Evolutionary conservation across 2,797 vertebrate genomes (phyloP).

Genomic region (Adrianichthys oophorus): DNA sequence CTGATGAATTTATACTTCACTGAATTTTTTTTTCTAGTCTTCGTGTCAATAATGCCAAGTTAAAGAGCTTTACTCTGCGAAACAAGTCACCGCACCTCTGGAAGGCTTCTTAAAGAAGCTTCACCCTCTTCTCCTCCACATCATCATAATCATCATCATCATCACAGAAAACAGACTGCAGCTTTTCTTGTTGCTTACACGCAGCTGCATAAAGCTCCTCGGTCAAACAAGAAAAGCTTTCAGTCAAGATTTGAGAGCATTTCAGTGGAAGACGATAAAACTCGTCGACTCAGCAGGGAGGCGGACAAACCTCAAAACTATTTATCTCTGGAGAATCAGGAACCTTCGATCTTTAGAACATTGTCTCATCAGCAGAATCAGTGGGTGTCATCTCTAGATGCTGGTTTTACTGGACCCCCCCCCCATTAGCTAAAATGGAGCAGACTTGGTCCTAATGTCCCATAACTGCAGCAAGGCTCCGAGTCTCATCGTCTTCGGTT

Average conservation of each 20-base stretch:
- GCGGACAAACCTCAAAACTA: neutral
- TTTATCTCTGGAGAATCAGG: neutral
- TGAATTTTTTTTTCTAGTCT: neutral
- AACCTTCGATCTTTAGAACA: neutral
- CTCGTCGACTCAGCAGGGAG: conserved; percentile 50
- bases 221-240: conserved; percentile 46
- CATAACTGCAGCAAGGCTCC: neutral
- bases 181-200: conserved; percentile 33
- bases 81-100: conserved; percentile 13
- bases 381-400: neutral
- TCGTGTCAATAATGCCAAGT: conserved; percentile 15
- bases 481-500: conserved; percentile 61
- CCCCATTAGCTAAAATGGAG: neutral
- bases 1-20: too few species aligned
- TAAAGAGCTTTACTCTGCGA: conserved; percentile 30
- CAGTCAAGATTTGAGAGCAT: conserved; percentile 45
- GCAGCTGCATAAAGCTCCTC: conserved; percentile 2
- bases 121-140: too few species aligned
- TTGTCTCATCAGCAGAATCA: conserved; percentile 14
- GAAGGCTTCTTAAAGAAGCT: too few species aligned
- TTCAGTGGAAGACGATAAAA: conserved; percentile 61
- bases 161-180: conserved; percentile 9
- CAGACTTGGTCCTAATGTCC: neutral
- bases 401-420: neutral
- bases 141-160: neutral